Base-by-base conservation (phyloP, 2,888 invertebrate species). In the Acleris holmiana region DNA sequence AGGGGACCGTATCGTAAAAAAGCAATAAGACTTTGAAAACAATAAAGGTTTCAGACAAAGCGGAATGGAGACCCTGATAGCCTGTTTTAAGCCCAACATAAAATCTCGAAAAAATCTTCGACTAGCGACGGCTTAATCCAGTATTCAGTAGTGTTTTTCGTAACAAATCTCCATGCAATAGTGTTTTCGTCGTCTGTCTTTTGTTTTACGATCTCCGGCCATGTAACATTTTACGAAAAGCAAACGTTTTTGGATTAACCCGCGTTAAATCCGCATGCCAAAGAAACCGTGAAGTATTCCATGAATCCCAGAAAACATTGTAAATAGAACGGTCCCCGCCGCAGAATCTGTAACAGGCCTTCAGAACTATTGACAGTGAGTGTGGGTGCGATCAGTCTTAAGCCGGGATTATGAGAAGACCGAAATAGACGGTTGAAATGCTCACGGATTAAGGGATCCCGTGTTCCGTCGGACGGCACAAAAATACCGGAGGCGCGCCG, bases 351-450 rank as follows among this genome's bases (percentile, higher is more conserved):
- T 86, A 86, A 84, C 86, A 80, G 82, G 84, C 86, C 89, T 88
- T 89, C 89, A 84, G 80, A 92, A 92, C 92, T 92, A 92, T 92
- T 91, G 92, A 92, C 92, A 91, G 91, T 88, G 88, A 88, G 90
- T 91, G 91, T 91, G 92, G 92, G 90, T 89, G 89, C 91, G 89
- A 92, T 92, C 92, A 90, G 84, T 85, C 88, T 88, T 92, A 92
- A 92, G 89, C 91, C 80, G 60, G 80, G 91, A 91, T 92, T 92
- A 91, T 90, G 89, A 91, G 85, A 86, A 88, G 90, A 91, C 92
- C 91, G 85, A 92, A 92, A 92, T 92, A 92, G 92, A 91, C 88
- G 91, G 86, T 86, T 90, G 84, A 86, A 90, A 92, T 91, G 89
- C 92, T 81, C 78, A 69, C 79, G 92, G 92, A 91, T 92, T 92